These are phyloP conservation scores for Mantis religiosa DNA, from an alignment of 2,888 invertebrate species.

Conservation along the genomic window DNA sequence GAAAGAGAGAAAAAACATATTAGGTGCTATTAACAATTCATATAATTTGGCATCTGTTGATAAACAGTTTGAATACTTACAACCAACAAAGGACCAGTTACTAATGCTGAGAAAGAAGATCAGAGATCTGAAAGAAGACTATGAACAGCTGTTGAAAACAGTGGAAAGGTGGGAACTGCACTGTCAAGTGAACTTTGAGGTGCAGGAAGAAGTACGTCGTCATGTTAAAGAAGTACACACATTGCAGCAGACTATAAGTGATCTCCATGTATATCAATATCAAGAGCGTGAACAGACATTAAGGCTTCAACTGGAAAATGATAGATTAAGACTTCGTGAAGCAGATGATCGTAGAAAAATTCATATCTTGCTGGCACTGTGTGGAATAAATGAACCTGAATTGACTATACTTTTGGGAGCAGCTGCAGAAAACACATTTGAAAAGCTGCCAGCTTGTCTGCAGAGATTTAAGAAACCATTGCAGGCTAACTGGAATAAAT, in stretches of 20 bases:
- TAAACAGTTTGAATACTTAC: not conserved
- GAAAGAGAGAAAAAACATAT: not conserved
- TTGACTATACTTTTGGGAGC: too few relatives aligned
- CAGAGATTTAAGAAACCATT: too few relatives aligned
- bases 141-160: not conserved
- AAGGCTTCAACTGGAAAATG: slow-evolving; percentile 45
- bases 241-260: slow-evolving; percentile 45
- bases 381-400: too few relatives aligned
- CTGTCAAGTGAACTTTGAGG: slow-evolving; percentile 37
- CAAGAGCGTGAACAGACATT: slow-evolving; percentile 46
- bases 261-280: slow-evolving; percentile 46
- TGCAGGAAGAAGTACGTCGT: slow-evolving; percentile 43
- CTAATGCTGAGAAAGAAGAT: not conserved
- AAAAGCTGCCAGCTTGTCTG: too few relatives aligned
- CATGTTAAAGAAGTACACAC: slow-evolving; percentile 44
- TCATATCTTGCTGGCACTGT: too few relatives aligned
- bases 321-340: slow-evolving; percentile 36
- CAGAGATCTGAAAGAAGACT: not conserved
- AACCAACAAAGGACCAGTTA: not conserved
- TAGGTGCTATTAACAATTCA: not conserved
- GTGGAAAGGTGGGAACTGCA: slow-evolving; percentile 10
- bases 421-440: too few relatives aligned
- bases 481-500: too few relatives aligned
- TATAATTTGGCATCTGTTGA: not conserved
- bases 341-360: too few relatives aligned